These are phyloP conservation scores for Ochotona princeps DNA, from an alignment of 2,113 vertebrate genomes.

Conservation along the genomic window DNA sequence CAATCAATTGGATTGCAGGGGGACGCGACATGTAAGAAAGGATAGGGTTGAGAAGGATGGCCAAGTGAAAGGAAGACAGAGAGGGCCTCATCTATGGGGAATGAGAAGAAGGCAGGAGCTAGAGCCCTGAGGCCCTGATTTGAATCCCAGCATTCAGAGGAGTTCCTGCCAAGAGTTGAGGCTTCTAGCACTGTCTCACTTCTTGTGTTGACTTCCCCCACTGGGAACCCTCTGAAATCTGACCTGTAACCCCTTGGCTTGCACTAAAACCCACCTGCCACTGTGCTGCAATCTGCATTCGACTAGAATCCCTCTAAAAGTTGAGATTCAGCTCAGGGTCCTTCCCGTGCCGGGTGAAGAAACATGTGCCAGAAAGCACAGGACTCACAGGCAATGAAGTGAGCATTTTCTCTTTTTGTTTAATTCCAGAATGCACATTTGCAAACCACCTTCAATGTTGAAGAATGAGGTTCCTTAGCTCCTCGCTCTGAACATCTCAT, in stretches of 20 bases:
- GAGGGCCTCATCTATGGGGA: background rate
- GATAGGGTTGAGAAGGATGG: background rate
- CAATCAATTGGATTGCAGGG: rapidly evolving
- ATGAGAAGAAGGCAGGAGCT: background rate
- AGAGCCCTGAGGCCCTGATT: background rate
- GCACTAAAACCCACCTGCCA: no score
- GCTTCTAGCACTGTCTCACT: no score
- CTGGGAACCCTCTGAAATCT: background rate
- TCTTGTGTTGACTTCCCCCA: background rate
- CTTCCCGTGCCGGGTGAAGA: background rate
- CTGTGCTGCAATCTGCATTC: no score
- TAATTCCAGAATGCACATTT: background rate
- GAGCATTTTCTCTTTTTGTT: background rate
- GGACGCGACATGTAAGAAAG: background rate
- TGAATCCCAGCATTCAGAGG: no score
- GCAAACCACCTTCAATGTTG: rapidly evolving
- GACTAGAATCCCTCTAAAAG: background rate
- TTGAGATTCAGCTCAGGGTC: background rate
- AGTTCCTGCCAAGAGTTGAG: background rate
- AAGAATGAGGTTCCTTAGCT: background rate
- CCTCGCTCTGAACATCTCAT: background rate
- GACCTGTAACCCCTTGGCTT: background rate
- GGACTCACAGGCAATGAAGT: background rate
- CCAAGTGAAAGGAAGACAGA: background rate
- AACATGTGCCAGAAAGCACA: background rate